phyloP scores from a whole-genome alignment of 2,888 invertebrate species.

The Agrochola lychnidis region DNA sequence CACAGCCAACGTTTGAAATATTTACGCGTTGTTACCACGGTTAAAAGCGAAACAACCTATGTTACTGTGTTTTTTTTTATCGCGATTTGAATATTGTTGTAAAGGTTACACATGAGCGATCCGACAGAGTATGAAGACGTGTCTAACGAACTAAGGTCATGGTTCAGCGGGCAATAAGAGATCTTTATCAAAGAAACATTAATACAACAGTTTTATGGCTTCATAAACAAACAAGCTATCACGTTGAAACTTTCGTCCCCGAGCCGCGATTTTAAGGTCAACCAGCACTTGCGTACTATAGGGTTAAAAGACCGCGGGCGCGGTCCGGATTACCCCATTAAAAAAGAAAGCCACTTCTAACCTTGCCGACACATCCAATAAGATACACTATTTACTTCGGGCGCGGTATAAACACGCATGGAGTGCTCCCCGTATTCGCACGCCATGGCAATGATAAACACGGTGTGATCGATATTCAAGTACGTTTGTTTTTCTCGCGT shows the following conservation, averaged over 20 bases:
- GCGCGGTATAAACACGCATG: slow-evolving; percentile 74
- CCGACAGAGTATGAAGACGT: slow-evolving; percentile 49
- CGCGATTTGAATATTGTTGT: slow-evolving; percentile 68
- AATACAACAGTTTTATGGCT: slow-evolving; percentile 71
- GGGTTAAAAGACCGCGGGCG: slow-evolving; percentile 85
- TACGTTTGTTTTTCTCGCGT: slow-evolving; percentile 84
- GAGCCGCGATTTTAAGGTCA: slow-evolving; percentile 83
- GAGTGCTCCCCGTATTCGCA: slow-evolving; percentile 66
- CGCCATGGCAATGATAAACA: slow-evolving; percentile 82
- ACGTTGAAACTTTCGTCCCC: slow-evolving; percentile 70
- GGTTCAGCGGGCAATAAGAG: slow-evolving; percentile 59
- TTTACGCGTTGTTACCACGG: slow-evolving; percentile 57
- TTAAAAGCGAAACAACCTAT: slow-evolving; percentile 59
- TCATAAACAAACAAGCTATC: slow-evolving; percentile 80
- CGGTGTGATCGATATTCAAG: slow-evolving; percentile 82
- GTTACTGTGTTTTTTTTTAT: slow-evolving; percentile 59
- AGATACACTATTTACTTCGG: slow-evolving; percentile 75
- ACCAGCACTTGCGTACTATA: slow-evolving; percentile 82
- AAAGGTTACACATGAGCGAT: slow-evolving; percentile 66
- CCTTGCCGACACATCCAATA: slow-evolving; percentile 70
- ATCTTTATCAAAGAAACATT: slow-evolving; percentile 48
- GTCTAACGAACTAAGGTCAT: slow-evolving; percentile 65
- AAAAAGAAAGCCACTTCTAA: slow-evolving; percentile 78
- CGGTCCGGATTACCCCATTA: slow-evolving; percentile 81
- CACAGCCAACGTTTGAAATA: slow-evolving; percentile 38